Conservation (phyloP, 53 echinoderm and acorn worm genomes). For the Henricia sp. region DNA sequence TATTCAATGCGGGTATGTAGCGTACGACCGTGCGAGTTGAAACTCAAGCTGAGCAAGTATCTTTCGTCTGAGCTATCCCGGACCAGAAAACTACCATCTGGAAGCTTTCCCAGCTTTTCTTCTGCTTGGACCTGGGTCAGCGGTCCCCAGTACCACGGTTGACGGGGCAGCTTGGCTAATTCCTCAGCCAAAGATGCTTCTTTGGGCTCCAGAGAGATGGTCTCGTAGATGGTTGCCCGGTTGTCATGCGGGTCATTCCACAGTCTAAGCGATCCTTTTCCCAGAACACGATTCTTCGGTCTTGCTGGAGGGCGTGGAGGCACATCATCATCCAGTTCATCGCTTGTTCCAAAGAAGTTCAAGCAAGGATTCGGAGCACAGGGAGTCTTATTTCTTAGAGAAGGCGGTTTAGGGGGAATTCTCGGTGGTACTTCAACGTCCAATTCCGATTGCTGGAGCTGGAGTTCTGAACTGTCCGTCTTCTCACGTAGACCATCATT, state of each 20-base stretch:
- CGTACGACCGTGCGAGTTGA: slow-evolving; percentile 93
- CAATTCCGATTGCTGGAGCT: background rate
- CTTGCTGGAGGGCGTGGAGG: slow-evolving; percentile 92
- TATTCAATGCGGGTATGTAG: slow-evolving; percentile 94
- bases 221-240: slow-evolving; percentile 75
- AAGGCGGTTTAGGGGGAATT: slow-evolving; percentile 83
- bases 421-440: slow-evolving; percentile 52
- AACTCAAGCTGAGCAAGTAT: slow-evolving; percentile 91
- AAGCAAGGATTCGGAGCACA: background rate
- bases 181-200: slow-evolving; percentile 71
- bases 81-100: slow-evolving; percentile 89
- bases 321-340: slow-evolving; percentile 12
- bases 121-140: slow-evolving; percentile 90
- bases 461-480: background rate
- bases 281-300: slow-evolving; percentile 61
- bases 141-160: slow-evolving; percentile 99
- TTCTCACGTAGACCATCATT: background rate
- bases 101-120: slow-evolving; percentile 73
- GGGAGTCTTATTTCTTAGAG: slow-evolving; percentile 50
- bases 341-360: background rate
- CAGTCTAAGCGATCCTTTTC: slow-evolving; percentile 26
- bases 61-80: slow-evolving; percentile 95
- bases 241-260: slow-evolving; percentile 32
- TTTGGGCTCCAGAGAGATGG: slow-evolving; percentile 38
- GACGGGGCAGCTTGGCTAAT: slow-evolving; percentile 80